Conservation (phyloP, 2,113 vertebrate genomes). For the Apistogramma diplotaenia region DNA sequence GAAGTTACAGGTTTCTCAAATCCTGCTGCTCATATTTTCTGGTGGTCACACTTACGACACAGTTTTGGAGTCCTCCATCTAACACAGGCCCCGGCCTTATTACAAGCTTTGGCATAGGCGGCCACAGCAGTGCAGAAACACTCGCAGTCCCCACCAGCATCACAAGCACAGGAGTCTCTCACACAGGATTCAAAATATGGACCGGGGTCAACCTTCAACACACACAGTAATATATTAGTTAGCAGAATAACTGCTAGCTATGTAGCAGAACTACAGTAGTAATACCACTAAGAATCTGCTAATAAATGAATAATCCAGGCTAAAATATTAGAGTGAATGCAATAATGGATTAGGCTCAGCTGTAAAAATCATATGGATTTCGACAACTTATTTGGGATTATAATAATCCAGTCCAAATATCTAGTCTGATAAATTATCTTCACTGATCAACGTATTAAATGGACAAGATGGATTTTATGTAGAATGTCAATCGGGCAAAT, state of each 20-base stretch:
- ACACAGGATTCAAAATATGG: constrained; percentile 89
- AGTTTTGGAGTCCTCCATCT: constrained; percentile 87
- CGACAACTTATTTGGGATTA: no score
- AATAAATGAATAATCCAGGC: no score
- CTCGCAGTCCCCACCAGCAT: constrained; percentile 92
- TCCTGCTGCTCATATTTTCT: not conserved
- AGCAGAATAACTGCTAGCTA: no score
- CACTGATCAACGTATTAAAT: no score
- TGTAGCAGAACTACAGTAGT: no score
- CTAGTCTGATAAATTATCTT: no score
- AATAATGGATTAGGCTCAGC: no score
- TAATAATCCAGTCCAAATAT: no score
- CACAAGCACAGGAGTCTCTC: constrained; percentile 90
- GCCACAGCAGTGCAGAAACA: constrained; percentile 94
- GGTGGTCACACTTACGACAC: constrained; percentile 84
- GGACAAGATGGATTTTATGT: not conserved
- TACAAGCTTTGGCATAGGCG: constrained; percentile 89
- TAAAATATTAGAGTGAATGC: no score
- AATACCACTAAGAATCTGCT: no score
- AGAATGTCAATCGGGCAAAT: not conserved
- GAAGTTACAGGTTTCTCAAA: not conserved
- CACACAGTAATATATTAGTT: not conserved
- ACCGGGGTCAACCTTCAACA: constrained; percentile 85
- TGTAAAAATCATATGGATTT: no score
- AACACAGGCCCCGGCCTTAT: constrained; percentile 81